These are phyloP conservation scores for Pandemis cinnamomeana DNA, from an alignment of 2,888 invertebrate genomes.

Conservation along the genomic window DNA sequence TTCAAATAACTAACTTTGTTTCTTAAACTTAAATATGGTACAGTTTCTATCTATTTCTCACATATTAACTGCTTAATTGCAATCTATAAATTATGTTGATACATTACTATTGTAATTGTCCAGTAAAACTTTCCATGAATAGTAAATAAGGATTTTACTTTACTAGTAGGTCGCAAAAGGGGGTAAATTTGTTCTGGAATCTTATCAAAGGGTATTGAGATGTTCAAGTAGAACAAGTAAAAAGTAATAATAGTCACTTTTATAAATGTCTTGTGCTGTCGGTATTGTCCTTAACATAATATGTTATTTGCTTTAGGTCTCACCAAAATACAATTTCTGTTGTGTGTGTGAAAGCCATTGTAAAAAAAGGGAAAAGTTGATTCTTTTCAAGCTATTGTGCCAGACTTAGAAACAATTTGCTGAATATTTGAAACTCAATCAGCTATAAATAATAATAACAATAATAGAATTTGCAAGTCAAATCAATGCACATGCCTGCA, in stretches of 20 bases:
- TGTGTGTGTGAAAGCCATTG: no score
- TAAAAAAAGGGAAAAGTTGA: no score
- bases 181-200: neutral
- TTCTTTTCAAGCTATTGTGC: no score
- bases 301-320: no score
- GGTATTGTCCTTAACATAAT: no score
- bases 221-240: neutral
- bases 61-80: neutral
- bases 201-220: neutral
- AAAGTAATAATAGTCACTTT: no score
- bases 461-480: neutral
- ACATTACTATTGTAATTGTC: neutral
- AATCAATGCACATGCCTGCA: no score
- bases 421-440: neutral
- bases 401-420: neutral
- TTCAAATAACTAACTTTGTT: slow-evolving; percentile 12
- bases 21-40: neutral
- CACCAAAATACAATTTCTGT: no score
- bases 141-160: slow-evolving; percentile 13
- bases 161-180: neutral
- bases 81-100: neutral
- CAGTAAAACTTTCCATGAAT: neutral
- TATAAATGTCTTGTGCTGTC: no score
- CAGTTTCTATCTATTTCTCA: neutral
- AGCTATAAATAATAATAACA: neutral